Conservation (phyloP, 2,888 invertebrate genomes). For the Zele albiditarsus region DNA sequence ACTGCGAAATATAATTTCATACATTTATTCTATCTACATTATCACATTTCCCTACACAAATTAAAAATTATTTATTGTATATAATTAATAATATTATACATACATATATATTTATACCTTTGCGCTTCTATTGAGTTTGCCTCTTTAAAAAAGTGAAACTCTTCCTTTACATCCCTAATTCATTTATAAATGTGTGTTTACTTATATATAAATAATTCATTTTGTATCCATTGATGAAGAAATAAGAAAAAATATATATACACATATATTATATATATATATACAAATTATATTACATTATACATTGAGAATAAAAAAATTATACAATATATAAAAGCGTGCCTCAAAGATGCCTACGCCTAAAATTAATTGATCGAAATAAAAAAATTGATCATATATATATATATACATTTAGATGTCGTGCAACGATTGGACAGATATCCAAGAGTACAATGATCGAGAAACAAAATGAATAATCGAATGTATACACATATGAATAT, state of each 20-base stretch:
- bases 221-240: neutral
- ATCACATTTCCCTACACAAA: too few species aligned
- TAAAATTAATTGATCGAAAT: slow-evolving; percentile 14
- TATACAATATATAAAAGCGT: slow-evolving; percentile 31
- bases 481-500: slow-evolving; percentile 35
- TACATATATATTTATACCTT: too few species aligned
- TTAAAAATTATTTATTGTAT: too few species aligned
- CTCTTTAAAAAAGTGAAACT: too few species aligned
- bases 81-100: too few species aligned
- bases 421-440: slow-evolving; percentile 29
- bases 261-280: neutral
- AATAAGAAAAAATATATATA: neutral
- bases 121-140: too few species aligned
- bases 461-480: neutral
- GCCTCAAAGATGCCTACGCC: slow-evolving; percentile 38
- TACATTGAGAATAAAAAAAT: neutral
- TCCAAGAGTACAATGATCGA: neutral
- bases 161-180: too few species aligned
- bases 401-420: slow-evolving; percentile 29
- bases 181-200: too few species aligned
- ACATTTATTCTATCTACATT: too few species aligned
- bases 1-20: too few species aligned
- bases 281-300: neutral
- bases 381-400: slow-evolving; percentile 17
- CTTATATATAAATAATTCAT: neutral